A percentile compares a stretch with the other conserved stretches of the same genome.
Conservation (phyloP, 2,888 invertebrate species). For the Pheosia gnoma region DNA sequence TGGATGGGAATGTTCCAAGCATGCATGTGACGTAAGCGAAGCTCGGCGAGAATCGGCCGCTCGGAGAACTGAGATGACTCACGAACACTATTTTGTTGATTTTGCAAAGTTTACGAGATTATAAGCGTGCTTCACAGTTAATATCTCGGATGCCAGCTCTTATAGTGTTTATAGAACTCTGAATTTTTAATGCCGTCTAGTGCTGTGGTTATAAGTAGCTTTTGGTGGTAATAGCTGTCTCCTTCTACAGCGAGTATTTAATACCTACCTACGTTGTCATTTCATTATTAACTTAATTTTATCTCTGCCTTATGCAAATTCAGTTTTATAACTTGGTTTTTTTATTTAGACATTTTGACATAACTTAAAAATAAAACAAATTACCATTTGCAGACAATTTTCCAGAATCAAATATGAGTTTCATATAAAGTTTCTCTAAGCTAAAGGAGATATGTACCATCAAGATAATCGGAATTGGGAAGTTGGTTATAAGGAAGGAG, state of each 20-base stretch:
- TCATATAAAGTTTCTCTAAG: no score
- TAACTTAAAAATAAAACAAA: no score
- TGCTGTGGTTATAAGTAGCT: background rate
- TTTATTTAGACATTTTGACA: no score
- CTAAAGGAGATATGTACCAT: no score
- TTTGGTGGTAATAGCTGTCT: background rate
- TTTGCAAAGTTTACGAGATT: constrained; percentile 9
- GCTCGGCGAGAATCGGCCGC: constrained; percentile 17
- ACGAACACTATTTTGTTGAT: constrained; percentile 32
- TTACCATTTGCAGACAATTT: no score
- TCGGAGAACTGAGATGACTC: constrained; percentile 18
- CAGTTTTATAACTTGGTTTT: no score
- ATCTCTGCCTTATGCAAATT: no score
- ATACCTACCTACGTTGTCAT: no score
- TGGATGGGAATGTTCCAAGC: constrained; percentile 52
- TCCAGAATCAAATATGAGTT: no score
- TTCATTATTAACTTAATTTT: no score
- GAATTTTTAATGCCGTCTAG: background rate
- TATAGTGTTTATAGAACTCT: background rate
- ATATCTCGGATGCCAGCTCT: no score
- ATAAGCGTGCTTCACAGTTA: background rate
- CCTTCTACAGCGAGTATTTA: background rate
- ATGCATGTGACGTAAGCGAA: constrained; percentile 57
- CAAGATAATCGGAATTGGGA: background rate
- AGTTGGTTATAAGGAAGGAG: background rate